Evolutionary conservation across 2,797 vertebrate species (phyloP), one percentile per base, ranked within the genome.

Genomic region (Muraenolepis orangiensis): DNA sequence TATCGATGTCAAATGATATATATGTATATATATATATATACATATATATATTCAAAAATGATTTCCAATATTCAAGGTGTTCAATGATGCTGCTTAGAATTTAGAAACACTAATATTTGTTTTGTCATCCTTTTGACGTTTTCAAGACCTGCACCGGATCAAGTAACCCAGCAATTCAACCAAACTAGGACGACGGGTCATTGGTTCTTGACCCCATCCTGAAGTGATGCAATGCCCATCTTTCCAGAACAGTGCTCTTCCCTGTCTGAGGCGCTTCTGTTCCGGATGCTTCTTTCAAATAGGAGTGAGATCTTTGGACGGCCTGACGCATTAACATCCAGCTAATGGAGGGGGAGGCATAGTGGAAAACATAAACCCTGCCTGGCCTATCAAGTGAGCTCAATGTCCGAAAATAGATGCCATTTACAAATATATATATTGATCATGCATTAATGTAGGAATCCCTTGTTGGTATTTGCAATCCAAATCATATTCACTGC

Each of bases 131-230:
- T 26, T 64, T 23, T 64, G n/a, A n/a, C 12, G 6, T 28, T 23
- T 64, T 64, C 57, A 64, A 26, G 8, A 64, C n/a, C 8, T 12
- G 8, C 57, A 26, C 7, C 23, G 10, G 51, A n/a, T 10, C 51
- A 20, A 14, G 42, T 46, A 20, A 46, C 16, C 42, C 42, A 46
- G 42, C 7, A 7, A 23, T 23, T 57, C 51, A 23, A 23, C 20
- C 51, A 46, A 46, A 46, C 42, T 57, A n/a, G n/a, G n/a, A n/a
- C n/a, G n/a, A n/a, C n/a, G n/a, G n/a, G n/a, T n/a, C n/a, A n/a
- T n/a, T n/a, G n/a, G 57, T 64, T 64, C n/a, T 64, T 64, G 57
- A 64, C 57, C 57, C 57, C 57, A 26, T n/a, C n/a, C 57, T 64
- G 57, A 64, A 12, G n/a, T 26, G 57, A n/a, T 26, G 23, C 23